Evolutionary conservation across 2,888 invertebrate genomes (phyloP), one percentile per base, ranked within the genome.

Genomic region (Agriopis leucophaearia): DNA sequence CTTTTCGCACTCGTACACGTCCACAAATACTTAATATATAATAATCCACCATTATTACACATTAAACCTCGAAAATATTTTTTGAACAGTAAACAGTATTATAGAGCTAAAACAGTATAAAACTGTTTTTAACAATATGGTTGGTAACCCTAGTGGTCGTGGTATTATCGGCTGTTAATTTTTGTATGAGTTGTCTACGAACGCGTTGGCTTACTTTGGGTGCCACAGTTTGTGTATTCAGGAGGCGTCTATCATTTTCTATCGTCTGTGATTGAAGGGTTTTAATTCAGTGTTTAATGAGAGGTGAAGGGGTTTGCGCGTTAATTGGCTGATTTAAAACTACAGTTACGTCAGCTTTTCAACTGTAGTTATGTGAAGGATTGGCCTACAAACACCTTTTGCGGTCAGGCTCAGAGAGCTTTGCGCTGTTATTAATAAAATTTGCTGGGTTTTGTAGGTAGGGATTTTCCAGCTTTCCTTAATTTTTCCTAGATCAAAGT

Each of bases 291-390:
- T 18, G 48, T 12, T 18, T 27, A 48, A 48, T 18, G 12, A 48
- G 47, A 47, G 12, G 18, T 27, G 1, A 27, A 18, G 6, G 18
- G 18, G 48, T 10, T 27, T 8, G 18, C 10, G 18, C 48, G 48
- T 48, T 27, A 27, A 48, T 48, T 48, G 12, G 45, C 12, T 48
- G 18, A 48, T 48, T 27, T 48, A 48, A 48, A 48, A 48, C 48
- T 48, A 48, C 12, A 48, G 27, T 48, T 18, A 10, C 9, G 47
- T 48, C 12, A 27, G 18, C 18, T 48, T 48, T 48, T 27, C 18
- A 18, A 48, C 48, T 18, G 18, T 16, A 48, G 10, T 48, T 48
- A 3, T 8, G 18, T 10, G 18, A 48, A 8, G 9, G 16, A 48
- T 44, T 44, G 44, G 4, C 44, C 44, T 44, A 44, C 44, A n/a